Evolutionary conservation across 2,797 vertebrate genomes (phyloP).

Genomic region (Siniperca scherzeri): DNA sequence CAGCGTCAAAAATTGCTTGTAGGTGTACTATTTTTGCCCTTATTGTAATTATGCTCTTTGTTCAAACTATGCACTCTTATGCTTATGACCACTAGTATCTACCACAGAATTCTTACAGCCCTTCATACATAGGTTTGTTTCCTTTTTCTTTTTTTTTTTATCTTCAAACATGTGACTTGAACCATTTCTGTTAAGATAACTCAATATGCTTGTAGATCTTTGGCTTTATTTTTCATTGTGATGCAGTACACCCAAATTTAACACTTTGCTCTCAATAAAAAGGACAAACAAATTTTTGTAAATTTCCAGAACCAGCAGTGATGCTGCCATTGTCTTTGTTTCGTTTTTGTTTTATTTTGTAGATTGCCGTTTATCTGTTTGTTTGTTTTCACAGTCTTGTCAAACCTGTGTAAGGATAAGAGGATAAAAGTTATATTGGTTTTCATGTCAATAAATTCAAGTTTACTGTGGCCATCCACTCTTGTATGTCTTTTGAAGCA

Average conservation of each 20-base stretch:
- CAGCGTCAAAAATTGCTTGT: constrained; percentile 85
- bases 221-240: constrained; percentile 73
- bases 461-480: constrained; percentile 94
- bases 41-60: constrained; percentile 79
- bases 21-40: constrained; percentile 75
- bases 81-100: constrained; percentile 91
- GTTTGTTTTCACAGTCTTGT: constrained; percentile 89
- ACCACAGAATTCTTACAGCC: constrained; percentile 89
- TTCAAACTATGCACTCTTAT: constrained; percentile 86
- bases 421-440: constrained; percentile 89
- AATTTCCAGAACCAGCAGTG: constrained; percentile 82
- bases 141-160: constrained; percentile 42
- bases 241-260: constrained; percentile 80
- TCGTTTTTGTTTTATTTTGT: constrained; percentile 80
- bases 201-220: constrained; percentile 80
- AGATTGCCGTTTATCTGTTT: constrained; percentile 80
- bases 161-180: constrained; percentile 89
- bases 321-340: constrained; percentile 81
- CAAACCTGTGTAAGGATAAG: constrained; percentile 95
- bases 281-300: constrained; percentile 78
- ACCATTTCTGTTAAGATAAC: constrained; percentile 84
- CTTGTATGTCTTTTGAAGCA: constrained; percentile 92
- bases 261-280: constrained; percentile 74
- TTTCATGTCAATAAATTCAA: constrained; percentile 96
- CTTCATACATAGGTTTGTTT: constrained; percentile 76